phyloP scores from a whole-genome alignment of 1,140 invertebrate genomes.

The Pollicipes pollicipes region DNA sequence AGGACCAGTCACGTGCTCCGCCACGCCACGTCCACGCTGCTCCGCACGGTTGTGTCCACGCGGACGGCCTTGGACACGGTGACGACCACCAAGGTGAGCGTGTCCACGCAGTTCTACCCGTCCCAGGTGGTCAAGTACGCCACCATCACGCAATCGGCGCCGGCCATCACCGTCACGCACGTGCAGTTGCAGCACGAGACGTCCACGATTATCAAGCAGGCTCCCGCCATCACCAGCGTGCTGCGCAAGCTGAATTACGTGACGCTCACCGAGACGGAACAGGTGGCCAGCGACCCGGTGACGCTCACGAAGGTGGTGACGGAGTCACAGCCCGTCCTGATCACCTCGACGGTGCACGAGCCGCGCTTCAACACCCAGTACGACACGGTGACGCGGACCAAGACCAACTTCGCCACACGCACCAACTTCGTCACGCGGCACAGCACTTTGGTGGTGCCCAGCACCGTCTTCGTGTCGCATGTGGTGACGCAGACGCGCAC shows the following conservation, averaged over 20 bases:
- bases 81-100: background rate
- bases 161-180: slow-evolving; percentile 29
- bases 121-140: background rate
- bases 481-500: background rate
- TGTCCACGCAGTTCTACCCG: background rate
- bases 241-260: slow-evolving; percentile 33
- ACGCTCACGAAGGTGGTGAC: background rate
- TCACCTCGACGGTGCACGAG: background rate
- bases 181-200: slow-evolving; percentile 47
- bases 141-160: background rate
- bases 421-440: background rate
- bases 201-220: slow-evolving; percentile 68
- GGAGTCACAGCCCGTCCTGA: background rate
- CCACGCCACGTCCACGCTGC: background rate
- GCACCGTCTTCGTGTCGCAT: background rate
- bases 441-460: background rate
- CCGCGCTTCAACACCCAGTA: background rate
- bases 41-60: background rate
- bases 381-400: background rate
- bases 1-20: slow-evolving; percentile 18
- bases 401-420: background rate
- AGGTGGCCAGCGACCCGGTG: background rate
- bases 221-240: slow-evolving; percentile 52
- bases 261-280: background rate
- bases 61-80: background rate